These are phyloP conservation scores for Ursus arctos DNA, from an alignment of 2,113 vertebrate genomes.

Conservation along the genomic window DNA sequence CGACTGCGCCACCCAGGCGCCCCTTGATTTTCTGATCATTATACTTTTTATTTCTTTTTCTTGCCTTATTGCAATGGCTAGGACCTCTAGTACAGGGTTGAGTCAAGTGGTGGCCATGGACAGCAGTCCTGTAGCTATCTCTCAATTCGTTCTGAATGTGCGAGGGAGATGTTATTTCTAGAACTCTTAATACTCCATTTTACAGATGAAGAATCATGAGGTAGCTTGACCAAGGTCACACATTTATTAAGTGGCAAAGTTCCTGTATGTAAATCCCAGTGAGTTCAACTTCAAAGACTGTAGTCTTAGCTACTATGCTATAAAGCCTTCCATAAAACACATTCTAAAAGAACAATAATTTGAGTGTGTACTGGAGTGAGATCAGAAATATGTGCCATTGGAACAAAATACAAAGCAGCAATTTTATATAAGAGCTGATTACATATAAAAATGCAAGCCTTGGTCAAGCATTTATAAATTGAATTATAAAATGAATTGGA, in stretches of 20 bases:
- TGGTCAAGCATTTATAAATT: neutral
- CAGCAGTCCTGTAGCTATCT: neutral
- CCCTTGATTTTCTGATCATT: neutral
- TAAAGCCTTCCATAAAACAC: conserved; percentile 59
- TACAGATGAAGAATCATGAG: neutral
- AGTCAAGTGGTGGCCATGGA: neutral
- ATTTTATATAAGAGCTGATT: neutral
- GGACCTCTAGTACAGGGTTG: neutral
- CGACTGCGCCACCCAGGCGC: neutral
- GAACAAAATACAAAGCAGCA: neutral
- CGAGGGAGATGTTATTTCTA: neutral
- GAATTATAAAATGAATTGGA: neutral
- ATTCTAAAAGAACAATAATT: conserved; percentile 54
- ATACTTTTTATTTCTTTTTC: conserved; percentile 13
- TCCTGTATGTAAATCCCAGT: neutral
- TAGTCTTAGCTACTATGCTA: conserved; percentile 27
- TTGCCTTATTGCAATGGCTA: conserved; percentile 38
- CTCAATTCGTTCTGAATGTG: neutral
- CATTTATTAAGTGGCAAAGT: neutral
- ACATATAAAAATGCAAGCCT: neutral
- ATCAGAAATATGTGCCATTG: neutral
- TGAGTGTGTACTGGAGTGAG: neutral
- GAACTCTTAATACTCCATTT: neutral
- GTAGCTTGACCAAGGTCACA: neutral
- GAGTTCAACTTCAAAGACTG: conserved; percentile 27